phyloP scores from a whole-genome alignment of 2,113 vertebrate species.

The Stigmatopora nigra region DNA sequence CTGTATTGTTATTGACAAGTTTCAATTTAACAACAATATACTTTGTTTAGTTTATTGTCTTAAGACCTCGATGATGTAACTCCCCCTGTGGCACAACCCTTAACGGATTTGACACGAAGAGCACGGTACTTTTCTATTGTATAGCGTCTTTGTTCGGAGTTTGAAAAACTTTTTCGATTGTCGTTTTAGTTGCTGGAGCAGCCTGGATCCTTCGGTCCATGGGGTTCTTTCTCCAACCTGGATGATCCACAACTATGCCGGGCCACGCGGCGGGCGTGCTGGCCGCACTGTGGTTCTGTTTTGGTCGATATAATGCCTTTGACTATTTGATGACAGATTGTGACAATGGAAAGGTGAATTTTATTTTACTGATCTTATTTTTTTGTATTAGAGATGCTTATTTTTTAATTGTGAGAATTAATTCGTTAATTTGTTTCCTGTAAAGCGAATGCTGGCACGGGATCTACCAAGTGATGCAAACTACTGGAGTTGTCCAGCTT shows the following conservation, averaged over 20 bases:
- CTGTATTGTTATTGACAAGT: background rate
- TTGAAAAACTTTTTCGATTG: background rate
- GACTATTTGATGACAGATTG: slow-evolving; percentile 19
- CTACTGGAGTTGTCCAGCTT: slow-evolving; percentile 22
- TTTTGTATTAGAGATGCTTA: background rate
- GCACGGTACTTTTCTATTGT: background rate
- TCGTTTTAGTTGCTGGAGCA: background rate
- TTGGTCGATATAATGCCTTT: slow-evolving; percentile 11
- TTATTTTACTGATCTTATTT: background rate
- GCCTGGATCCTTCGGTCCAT: background rate
- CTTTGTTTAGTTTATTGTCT: background rate
- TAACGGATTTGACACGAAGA: background rate
- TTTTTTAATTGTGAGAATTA: background rate
- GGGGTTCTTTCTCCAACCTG: background rate
- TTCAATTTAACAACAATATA: background rate
- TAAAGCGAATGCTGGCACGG: slow-evolving; percentile 35
- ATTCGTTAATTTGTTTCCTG: background rate
- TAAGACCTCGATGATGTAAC: background rate
- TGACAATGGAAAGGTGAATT: slow-evolving; percentile 54
- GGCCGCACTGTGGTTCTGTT: slow-evolving; percentile 39
- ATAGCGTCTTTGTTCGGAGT: background rate
- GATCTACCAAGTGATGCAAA: slow-evolving; percentile 33
- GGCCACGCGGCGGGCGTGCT: slow-evolving; percentile 26
- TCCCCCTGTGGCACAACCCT: background rate
- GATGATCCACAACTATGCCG: slow-evolving; percentile 5